These are phyloP conservation scores for Istiophorus platypterus DNA, from an alignment of 2,113 vertebrate genomes.

Conservation along the genomic window DNA sequence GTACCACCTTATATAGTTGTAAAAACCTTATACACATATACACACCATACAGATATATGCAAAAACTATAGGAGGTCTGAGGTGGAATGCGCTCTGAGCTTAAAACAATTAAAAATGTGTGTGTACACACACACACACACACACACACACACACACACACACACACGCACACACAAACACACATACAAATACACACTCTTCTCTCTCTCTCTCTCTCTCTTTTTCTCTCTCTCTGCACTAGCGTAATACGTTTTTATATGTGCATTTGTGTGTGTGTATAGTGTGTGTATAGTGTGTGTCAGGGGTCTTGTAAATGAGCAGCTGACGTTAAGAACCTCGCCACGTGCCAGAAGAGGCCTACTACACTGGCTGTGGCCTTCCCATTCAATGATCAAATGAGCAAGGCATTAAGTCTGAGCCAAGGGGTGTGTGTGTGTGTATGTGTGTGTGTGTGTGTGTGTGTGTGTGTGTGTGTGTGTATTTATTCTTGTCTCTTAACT, in stretches of 20 bases:
- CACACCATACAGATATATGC: neutral
- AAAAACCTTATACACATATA: constrained; percentile 39
- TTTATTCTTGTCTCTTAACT: constrained; percentile 18
- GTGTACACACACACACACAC: constrained; percentile 40
- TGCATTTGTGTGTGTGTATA: constrained; percentile 52
- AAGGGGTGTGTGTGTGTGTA: constrained; percentile 46
- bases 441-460: constrained; percentile 31
- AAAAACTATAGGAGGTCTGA: constrained; percentile 31
- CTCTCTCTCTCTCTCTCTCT: neutral
- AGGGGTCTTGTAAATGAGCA: constrained; percentile 77
- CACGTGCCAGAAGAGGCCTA: constrained; percentile 72
- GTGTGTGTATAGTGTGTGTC: constrained; percentile 47
- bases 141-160: constrained; percentile 3
- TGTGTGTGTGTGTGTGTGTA: constrained; percentile 34
- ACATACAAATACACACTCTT: too few species aligned
- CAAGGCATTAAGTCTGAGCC: constrained; percentile 58
- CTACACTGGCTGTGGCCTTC: constrained; percentile 58
- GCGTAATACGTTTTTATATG: constrained; percentile 48
- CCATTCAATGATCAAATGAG: constrained; percentile 68
- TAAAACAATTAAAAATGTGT: constrained; percentile 36
- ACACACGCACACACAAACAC: constrained; percentile 26
- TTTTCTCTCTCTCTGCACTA: constrained; percentile 4
- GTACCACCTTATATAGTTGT: constrained; percentile 11
- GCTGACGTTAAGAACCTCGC: constrained; percentile 69
- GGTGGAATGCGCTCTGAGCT: constrained; percentile 16